These are phyloP conservation scores for Blastomussa wellsi DNA, from an alignment of 92 coral and sea anemone genomes.

Conservation along the genomic window DNA sequence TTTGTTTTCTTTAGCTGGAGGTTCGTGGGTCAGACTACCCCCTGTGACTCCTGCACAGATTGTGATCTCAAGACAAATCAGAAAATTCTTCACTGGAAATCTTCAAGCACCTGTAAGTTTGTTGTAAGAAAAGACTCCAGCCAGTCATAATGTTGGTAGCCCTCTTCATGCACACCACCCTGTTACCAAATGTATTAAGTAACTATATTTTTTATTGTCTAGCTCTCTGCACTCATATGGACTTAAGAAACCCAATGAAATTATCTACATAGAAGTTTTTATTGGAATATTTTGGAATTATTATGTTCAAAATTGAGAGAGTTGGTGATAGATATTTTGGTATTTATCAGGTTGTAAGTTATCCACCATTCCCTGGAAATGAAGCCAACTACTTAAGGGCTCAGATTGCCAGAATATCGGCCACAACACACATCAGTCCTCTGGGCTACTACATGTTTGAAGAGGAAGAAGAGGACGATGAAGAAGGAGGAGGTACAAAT, in stretches of 20 bases:
- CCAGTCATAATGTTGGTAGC: not conserved
- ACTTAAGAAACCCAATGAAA: too few species aligned
- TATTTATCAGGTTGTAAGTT: conserved; percentile 81
- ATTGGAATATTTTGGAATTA: too few species aligned
- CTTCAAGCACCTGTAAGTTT: conserved; percentile 87
- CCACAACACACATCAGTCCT: conserved; percentile 97
- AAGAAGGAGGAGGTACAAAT: conserved; percentile 80
- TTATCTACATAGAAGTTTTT: too few species aligned
- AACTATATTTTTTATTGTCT: not conserved
- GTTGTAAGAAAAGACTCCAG: not conserved
- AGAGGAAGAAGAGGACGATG: conserved; percentile 98
- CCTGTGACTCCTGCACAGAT: conserved; percentile 92
- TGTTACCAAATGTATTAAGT: too few species aligned
- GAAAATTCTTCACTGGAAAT: conserved; percentile 94
- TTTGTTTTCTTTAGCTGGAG: conserved; percentile 69
- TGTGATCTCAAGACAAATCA: conserved; percentile 85
- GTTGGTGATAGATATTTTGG: not conserved
- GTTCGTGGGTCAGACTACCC: conserved; percentile 86
- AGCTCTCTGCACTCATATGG: too few species aligned
- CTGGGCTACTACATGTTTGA: conserved; percentile 94
- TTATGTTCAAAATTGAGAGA: not conserved
- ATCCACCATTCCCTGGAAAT: conserved; percentile 99
- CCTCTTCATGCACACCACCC: not conserved
- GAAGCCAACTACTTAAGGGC: conserved; percentile 93
- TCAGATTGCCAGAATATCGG: conserved; percentile 95